Conservation (phyloP, 2,113 vertebrate species). For the Podarcis muralis region DNA sequence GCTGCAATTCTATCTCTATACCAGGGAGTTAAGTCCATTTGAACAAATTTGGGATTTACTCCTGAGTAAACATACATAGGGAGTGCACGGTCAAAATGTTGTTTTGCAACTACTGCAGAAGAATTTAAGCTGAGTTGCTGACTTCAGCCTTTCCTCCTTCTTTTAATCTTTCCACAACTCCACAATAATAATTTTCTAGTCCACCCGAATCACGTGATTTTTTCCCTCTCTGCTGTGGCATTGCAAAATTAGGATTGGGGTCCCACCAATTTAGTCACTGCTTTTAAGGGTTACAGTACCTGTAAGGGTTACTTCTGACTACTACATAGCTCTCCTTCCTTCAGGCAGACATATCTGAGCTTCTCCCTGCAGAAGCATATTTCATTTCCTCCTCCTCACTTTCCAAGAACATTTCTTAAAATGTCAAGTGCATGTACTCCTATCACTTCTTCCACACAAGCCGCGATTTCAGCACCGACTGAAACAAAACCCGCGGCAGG, state of each 20-base stretch:
- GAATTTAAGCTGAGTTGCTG: neutral
- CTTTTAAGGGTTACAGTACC: neutral
- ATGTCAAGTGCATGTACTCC: conserved; percentile 11
- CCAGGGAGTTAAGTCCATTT: neutral
- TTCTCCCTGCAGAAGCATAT: neutral
- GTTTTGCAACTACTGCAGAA: no score
- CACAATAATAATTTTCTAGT: neutral
- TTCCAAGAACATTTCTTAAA: conserved; percentile 12
- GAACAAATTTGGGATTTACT: neutral
- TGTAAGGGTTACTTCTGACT: neutral
- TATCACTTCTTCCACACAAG: neutral
- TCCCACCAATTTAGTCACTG: neutral
- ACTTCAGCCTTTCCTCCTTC: neutral
- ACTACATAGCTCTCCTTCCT: neutral
- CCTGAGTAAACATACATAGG: neutral
- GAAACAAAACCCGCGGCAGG: neutral
- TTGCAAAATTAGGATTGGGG: neutral
- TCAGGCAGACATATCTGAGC: neutral
- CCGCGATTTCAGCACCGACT: neutral
- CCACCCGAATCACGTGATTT: neutral
- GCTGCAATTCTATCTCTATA: neutral
- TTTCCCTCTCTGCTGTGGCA: neutral
- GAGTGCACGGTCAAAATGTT: neutral
- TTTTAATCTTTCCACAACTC: neutral
- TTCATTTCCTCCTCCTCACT: conserved; percentile 9